Evolutionary conservation across 2,797 vertebrate genomes (phyloP).

Genomic region (Clarias laeviceps): DNA sequence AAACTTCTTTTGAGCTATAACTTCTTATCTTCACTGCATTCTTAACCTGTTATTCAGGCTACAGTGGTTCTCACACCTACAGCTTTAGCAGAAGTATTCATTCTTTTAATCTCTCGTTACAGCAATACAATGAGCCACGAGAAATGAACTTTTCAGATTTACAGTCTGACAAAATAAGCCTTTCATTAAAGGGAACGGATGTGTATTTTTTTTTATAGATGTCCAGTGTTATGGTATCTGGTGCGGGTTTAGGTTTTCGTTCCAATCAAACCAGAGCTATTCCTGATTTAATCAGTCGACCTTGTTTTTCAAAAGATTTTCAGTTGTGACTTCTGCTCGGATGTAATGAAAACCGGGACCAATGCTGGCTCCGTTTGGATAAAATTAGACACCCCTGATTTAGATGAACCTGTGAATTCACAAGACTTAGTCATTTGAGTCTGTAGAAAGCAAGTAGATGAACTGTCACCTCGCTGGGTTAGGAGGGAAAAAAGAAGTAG

Average conservation of each 20-base stretch:
- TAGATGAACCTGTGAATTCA: slow-evolving; percentile 1
- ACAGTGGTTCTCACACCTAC: not conserved
- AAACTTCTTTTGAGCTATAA: not conserved
- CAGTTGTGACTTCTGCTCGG: not conserved
- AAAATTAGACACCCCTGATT: not conserved
- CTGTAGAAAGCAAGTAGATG: too few species aligned
- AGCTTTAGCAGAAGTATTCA: not conserved
- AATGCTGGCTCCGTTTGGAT: not conserved
- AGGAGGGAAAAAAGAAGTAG: not conserved
- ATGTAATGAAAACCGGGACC: not conserved
- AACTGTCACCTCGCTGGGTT: not conserved
- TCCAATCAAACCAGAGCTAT: not conserved
- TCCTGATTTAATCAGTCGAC: not conserved
- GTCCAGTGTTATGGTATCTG: not conserved
- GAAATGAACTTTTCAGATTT: not conserved
- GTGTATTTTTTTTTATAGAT: not conserved
- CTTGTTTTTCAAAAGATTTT: not conserved
- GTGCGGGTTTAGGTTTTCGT: not conserved
- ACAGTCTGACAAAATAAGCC: not conserved
- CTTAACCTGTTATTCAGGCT: not conserved
- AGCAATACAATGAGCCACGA: not conserved
- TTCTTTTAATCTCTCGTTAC: not conserved
- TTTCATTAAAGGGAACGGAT: not conserved
- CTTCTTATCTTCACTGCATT: not conserved
- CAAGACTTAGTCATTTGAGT: not conserved